phyloP scores from a whole-genome alignment of 2,113 vertebrate genomes.

The Apus apus region DNA sequence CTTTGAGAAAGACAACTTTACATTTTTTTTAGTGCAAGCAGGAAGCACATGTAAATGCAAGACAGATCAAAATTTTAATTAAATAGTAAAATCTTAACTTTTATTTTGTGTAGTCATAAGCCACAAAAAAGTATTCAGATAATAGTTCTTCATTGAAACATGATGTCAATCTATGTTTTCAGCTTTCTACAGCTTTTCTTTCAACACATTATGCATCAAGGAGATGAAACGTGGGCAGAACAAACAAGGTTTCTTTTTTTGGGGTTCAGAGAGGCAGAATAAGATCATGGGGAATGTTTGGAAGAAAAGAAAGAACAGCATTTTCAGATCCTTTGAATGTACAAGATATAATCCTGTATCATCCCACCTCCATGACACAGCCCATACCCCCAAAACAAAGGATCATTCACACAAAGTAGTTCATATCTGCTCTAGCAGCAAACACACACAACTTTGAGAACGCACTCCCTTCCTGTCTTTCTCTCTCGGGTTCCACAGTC shows the following conservation, averaged over 20 bases:
- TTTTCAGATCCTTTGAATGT: background rate
- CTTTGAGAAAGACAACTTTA: background rate
- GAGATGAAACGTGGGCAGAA: background rate
- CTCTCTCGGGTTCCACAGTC: background rate
- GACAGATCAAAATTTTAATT: background rate
- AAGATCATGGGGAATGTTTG: background rate
- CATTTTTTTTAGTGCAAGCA: background rate
- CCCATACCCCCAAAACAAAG: background rate
- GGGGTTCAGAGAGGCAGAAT: background rate
- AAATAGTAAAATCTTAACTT: background rate
- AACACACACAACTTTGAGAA: background rate
- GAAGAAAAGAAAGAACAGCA: background rate
- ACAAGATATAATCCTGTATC: background rate
- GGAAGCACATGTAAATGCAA: background rate
- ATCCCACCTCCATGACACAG: background rate
- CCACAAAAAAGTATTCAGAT: background rate
- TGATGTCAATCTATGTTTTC: background rate
- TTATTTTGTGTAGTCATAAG: background rate
- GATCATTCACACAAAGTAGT: background rate
- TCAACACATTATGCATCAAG: background rate
- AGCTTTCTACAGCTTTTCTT: background rate
- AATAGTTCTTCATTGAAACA: background rate
- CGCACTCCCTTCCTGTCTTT: background rate
- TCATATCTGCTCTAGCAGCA: background rate
- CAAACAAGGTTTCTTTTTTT: background rate